phyloP scores from a whole-genome alignment of 1,140 invertebrate species.

The Prorops nasuta region DNA sequence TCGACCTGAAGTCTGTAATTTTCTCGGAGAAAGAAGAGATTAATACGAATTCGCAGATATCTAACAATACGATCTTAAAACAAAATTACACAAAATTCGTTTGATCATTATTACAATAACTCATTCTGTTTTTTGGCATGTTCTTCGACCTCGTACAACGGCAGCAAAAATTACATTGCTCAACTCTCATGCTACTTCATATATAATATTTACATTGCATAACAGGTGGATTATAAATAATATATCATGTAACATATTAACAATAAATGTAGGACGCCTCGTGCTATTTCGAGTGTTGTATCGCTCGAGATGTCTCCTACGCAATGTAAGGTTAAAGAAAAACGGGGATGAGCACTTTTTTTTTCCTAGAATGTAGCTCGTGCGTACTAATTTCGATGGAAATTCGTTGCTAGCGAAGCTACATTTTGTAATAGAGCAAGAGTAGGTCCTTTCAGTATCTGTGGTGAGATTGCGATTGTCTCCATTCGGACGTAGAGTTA shows the following conservation, averaged over 20 bases:
- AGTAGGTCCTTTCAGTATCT: constrained; percentile 50
- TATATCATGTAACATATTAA: constrained; percentile 32
- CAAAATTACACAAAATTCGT: constrained; percentile 1
- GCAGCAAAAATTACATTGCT: constrained; percentile 4
- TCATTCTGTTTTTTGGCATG: constrained; percentile 52
- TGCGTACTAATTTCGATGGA: no score
- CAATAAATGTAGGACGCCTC: constrained; percentile 17
- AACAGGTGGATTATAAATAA: constrained; percentile 34
- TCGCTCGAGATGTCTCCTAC: constrained; percentile 5
- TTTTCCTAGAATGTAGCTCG: no score
- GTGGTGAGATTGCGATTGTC: constrained; percentile 48
- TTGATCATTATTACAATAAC: constrained; percentile 38
- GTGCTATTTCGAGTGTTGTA: constrained; percentile 5
- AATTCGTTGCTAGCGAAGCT: no score
- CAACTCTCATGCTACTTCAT: constrained; percentile 13
- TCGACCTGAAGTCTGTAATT: no score
- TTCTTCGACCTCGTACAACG: constrained; percentile 40
- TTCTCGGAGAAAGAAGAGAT: constrained; percentile 4
- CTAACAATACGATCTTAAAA: neutral
- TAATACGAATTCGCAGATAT: neutral
- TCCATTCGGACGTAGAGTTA: constrained; percentile 45
- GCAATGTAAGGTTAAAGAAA: no score
- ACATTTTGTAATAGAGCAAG: no score
- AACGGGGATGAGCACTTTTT: no score
- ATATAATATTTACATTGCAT: constrained; percentile 36